Conservation (phyloP, 1,140 invertebrate genomes). For the Gonatopus flavifemur region DNA sequence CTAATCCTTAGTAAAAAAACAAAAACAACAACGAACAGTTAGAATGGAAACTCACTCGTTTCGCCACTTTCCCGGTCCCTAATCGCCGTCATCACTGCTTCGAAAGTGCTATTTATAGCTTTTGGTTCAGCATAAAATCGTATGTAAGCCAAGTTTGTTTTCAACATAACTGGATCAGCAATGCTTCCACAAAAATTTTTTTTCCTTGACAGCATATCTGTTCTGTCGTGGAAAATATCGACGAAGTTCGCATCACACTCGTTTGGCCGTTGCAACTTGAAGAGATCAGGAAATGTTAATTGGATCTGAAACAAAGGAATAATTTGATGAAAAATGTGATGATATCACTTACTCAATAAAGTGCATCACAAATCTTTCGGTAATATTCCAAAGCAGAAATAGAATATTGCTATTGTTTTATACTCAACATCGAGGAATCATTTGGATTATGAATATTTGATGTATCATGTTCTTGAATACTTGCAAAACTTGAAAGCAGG, state of each 20-base stretch:
- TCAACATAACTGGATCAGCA: conserved; percentile 68
- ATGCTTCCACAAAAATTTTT: conserved; percentile 80
- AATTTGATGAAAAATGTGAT: too few relatives aligned
- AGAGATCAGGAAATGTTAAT: conserved; percentile 66
- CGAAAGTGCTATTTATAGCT: conserved; percentile 69
- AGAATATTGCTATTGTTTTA: too few relatives aligned
- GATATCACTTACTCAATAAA: too few relatives aligned
- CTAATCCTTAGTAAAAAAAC: not conserved
- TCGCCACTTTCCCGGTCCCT: conserved; percentile 58
- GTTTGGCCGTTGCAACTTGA: conserved; percentile 73
- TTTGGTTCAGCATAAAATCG: conserved; percentile 69
- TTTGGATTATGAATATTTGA: too few relatives aligned
- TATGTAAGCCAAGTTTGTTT: conserved; percentile 67
- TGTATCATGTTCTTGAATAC: too few relatives aligned
- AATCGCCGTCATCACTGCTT: conserved; percentile 73
- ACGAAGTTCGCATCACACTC: conserved; percentile 83
- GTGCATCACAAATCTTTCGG: too few relatives aligned
- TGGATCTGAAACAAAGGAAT: conserved; percentile 77
- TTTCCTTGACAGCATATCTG: conserved; percentile 64
- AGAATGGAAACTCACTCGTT: conserved; percentile 21
- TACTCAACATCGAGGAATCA: too few relatives aligned
- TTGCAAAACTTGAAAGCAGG: too few relatives aligned
- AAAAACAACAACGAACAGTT: not conserved
- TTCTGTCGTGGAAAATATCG: conserved; percentile 71
- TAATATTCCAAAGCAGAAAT: too few relatives aligned